Evolutionary conservation across 2,797 vertebrate species (phyloP).

Genomic region (Hapalemur alaotrensis): DNA sequence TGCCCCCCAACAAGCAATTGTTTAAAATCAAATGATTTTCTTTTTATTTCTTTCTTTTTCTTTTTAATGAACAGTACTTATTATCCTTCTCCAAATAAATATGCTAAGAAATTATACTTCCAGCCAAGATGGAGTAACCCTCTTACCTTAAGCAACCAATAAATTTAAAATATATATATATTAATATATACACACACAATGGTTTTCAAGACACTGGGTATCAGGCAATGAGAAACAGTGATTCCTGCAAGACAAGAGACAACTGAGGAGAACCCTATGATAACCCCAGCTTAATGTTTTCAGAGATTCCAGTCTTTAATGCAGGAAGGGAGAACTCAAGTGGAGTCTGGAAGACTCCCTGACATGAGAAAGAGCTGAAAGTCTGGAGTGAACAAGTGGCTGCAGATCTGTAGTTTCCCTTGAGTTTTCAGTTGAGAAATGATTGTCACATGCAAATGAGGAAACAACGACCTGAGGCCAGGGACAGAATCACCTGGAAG

Average conservation of each 20-base stretch:
- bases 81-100: slow-evolving; percentile 21
- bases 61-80: neutral
- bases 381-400: neutral
- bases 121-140: neutral
- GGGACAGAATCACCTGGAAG: neutral
- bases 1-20: neutral
- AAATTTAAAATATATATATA: slow-evolving; percentile 1
- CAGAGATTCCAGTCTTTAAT: neutral
- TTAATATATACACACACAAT: neutral
- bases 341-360: neutral
- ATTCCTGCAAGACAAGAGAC: neutral
- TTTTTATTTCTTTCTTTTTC: too few species aligned
- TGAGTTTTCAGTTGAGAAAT: neutral
- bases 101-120: neutral
- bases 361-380: neutral
- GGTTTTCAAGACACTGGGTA: neutral
- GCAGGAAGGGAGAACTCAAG: neutral
- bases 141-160: neutral
- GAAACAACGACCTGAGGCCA: neutral
- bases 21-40: neutral
- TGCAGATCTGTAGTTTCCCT: neutral
- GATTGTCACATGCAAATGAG: neutral
- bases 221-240: neutral
- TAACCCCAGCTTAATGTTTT: neutral
- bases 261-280: neutral